Conservation (phyloP, 2,888 invertebrate species). For the Dusona sp. region DNA sequence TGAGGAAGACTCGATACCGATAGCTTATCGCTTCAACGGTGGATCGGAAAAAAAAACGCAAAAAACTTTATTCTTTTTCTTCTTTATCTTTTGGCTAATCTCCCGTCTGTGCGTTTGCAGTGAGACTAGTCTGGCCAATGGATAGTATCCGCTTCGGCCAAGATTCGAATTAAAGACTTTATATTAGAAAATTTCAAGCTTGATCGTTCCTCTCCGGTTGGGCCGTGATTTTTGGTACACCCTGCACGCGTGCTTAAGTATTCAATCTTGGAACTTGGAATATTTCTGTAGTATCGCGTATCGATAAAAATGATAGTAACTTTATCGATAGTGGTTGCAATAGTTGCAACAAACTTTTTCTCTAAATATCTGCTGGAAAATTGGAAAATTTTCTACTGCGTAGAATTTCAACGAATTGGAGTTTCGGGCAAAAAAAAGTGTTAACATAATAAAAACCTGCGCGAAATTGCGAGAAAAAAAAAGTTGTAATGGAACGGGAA, state of each 20-base stretch:
- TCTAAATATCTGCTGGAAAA: neutral
- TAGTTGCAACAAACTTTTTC: neutral
- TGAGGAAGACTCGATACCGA: no score
- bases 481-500: neutral
- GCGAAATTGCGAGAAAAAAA: no score
- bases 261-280: neutral
- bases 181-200: no score
- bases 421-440: neutral
- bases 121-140: no score
- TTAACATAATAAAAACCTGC: no score
- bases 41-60: no score
- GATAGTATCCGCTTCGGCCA: no score
- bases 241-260: neutral
- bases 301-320: neutral
- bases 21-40: no score
- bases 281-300: neutral
- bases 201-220: neutral
- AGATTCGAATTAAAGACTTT: no score
- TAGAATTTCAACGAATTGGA: neutral
- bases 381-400: neutral
- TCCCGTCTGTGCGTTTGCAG: no score
- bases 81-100: no score
- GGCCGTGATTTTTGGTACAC: neutral
- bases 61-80: no score
- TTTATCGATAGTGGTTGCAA: neutral